A percentile compares a stretch with the other conserved stretches of the same genome.
phyloP scores from a whole-genome alignment of 2,113 vertebrate genomes.

The Grammatotria lemairii region DNA sequence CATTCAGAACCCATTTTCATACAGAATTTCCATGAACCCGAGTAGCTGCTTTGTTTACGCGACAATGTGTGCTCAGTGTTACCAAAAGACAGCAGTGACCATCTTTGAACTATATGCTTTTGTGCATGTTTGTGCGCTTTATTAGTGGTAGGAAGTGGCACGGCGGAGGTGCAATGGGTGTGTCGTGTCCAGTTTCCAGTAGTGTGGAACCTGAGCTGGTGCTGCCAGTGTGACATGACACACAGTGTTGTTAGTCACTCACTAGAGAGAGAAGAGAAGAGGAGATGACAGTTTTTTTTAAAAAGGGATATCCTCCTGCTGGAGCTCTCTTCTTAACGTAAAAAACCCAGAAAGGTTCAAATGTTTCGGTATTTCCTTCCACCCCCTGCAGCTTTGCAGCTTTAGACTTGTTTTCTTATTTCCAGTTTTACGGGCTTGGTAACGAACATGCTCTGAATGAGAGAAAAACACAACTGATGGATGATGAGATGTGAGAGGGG shows the following conservation, averaged over 20 bases:
- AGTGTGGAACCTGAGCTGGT: conserved; percentile 47
- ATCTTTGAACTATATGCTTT: not conserved
- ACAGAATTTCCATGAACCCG: conserved; percentile 42
- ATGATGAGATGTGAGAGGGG: not conserved
- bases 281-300: accelerated
- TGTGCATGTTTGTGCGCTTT: not conserved
- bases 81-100: not conserved
- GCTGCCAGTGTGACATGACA: conserved; percentile 27
- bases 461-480: not conserved
- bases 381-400: not conserved
- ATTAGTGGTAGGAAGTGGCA: not conserved
- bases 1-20: conserved; percentile 47
- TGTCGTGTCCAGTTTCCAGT: conserved; percentile 42
- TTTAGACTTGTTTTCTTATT: conserved; percentile 9
- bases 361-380: not conserved
- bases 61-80: not conserved
- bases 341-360: not conserved
- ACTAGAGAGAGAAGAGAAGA: not conserved
- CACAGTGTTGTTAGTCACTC: not conserved
- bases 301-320: not conserved
- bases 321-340: not conserved
- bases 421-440: not conserved
- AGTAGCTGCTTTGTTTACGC: conserved; percentile 5
- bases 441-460: conserved; percentile 47
- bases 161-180: conserved; percentile 25